Conservation (phyloP, 2,888 invertebrate species). For the Oscheius sp. region DNA sequence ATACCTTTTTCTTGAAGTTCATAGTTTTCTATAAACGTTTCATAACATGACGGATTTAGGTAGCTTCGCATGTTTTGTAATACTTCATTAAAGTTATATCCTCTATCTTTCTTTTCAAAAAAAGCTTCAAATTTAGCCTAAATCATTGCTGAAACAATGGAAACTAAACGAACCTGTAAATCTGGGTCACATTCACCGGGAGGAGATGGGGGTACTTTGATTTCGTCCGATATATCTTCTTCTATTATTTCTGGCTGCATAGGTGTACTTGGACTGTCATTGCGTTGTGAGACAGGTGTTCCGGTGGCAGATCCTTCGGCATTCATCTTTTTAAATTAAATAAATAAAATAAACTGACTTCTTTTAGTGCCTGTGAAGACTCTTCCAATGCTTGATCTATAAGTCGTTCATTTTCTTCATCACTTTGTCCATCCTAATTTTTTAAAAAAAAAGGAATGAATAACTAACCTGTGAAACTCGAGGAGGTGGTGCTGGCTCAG, state of each 20-base stretch:
- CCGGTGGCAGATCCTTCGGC: constrained; percentile 6
- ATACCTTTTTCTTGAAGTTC: constrained; percentile 53
- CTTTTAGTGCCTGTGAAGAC: constrained; percentile 28
- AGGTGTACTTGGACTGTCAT: constrained; percentile 20
- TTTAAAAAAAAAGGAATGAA: background rate
- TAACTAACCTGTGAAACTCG: constrained; percentile 29
- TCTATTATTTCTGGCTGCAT: background rate
- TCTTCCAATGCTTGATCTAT: constrained; percentile 41
- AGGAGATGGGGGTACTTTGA: constrained; percentile 28
- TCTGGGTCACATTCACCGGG: constrained; percentile 23
- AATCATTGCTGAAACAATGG: constrained; percentile 2
- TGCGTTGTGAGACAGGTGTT: background rate
- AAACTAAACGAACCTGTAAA: constrained; percentile 20
- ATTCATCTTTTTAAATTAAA: background rate
- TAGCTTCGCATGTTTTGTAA: constrained; percentile 41
- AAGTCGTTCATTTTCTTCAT: constrained; percentile 41
- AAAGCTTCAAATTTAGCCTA: constrained; percentile 31
- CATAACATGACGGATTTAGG: constrained; percentile 55
- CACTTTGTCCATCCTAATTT: constrained; percentile 35
- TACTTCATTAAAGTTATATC: constrained; percentile 39
- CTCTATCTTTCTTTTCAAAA: constrained; percentile 38
- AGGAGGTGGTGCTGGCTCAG: constrained; percentile 42
- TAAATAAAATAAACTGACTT: constrained; percentile 7
- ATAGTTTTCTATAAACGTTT: constrained; percentile 48
- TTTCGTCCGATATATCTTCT: background rate